phyloP scores from a whole-genome alignment of 2,797 vertebrate species.

The Spheniscus humboldti region DNA sequence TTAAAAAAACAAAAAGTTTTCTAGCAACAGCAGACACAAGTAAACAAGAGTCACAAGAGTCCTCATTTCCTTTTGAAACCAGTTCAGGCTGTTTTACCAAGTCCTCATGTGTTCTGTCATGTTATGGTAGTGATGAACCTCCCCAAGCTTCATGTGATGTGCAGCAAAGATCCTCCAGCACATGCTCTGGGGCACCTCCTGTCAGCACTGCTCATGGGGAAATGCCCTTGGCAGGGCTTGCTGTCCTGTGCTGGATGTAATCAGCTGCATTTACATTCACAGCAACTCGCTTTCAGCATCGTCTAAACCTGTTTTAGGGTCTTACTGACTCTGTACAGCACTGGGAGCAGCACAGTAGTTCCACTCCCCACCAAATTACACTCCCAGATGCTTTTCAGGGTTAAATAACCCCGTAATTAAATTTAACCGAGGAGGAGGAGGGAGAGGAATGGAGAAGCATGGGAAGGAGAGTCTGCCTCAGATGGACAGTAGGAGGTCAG shows the following conservation, averaged over 20 bases:
- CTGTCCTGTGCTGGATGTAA: not conserved
- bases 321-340: not conserved
- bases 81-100: not conserved
- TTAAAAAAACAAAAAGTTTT: not conserved
- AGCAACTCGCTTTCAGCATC: not conserved
- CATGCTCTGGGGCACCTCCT: not conserved
- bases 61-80: not conserved
- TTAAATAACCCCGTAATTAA: not conserved
- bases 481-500: not conserved
- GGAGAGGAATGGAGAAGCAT: not conserved
- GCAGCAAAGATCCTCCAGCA: not conserved
- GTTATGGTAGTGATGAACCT: not conserved
- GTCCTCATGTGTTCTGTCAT: not conserved
- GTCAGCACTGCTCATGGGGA: not conserved
- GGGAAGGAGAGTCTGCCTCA: not conserved
- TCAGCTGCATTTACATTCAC: not conserved
- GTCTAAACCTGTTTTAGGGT: not conserved
- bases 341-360: not conserved
- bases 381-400: not conserved
- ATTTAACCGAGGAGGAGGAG: not conserved
- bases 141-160: not conserved
- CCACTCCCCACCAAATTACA: not conserved
- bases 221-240: not conserved
- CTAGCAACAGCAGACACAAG: not conserved
- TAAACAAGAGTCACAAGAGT: not conserved